Evolutionary conservation across 2,888 invertebrate species (phyloP), one percentile per base, ranked within the genome.

Genomic region (Rhopalosiphum nymphaeae): DNA sequence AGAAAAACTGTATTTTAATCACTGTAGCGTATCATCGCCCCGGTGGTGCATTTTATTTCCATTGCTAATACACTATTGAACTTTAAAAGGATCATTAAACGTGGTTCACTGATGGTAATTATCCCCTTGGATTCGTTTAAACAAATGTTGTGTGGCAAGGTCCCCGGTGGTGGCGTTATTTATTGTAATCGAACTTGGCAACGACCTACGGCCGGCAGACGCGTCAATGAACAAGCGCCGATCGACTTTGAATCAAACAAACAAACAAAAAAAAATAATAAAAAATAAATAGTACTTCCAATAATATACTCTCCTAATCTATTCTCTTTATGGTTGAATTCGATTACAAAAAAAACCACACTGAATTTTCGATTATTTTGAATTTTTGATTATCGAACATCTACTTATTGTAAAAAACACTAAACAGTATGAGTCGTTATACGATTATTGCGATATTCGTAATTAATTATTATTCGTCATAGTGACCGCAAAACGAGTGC

Each of bases 81-180:
- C 89, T 89, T 93, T 93, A 85, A 85, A 84, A 46, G 93, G 93
- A 89, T 93, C 93, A 93, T 93, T 93, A 89, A 93, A 90, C 85
- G 67, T 10, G 78, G 89, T 89, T 46, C 46, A 46, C 89, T 44
- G 78, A 44, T 44, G n/a, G 67, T 49, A 92, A 92, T 92, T 89
- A 93, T 89, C 16, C 92, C 42, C 67, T 46, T 29, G 89, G 78
- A 89, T 89, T 78, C 67, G 53, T 93, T 42, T 78, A 53, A 93
- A 89, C 49, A 49, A 87, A 91, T 86, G 67, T 53, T 49, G 16
- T 46, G 44, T 91, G 11, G 46, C 29, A 46, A 46, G 13, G 29
- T 44, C 29, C 86, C 78, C 78, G 36, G 46, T 4, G 78, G 42
- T 53, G 53, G 25, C 46, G 61, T 91, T 78, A 78, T 91, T 91